A percentile compares a stretch with the other conserved stretches of the same genome.
These are phyloP conservation scores for Xiphias gladius DNA, from an alignment of 2,113 vertebrate species.

Conservation along the genomic window DNA sequence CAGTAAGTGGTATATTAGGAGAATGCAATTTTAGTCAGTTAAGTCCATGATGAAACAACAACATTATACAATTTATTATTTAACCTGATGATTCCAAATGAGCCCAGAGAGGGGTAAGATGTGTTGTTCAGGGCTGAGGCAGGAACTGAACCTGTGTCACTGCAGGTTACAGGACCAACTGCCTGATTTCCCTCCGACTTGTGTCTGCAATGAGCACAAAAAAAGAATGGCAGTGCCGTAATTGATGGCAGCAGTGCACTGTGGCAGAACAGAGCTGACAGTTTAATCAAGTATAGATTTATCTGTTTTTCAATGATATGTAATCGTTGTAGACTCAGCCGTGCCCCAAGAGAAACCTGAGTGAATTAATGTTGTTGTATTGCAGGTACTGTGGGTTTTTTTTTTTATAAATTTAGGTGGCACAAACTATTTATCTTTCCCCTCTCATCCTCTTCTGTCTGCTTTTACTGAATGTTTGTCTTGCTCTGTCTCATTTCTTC, in stretches of 20 bases:
- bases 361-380: slow-evolving; percentile 18
- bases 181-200: not conserved
- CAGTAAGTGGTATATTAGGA: slow-evolving; percentile 67
- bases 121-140: not conserved
- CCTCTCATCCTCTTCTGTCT: not conserved
- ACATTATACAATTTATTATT: not conserved
- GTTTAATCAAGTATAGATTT: slow-evolving; percentile 27
- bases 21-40: not conserved
- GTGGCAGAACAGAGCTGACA: slow-evolving; percentile 10
- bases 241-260: not conserved
- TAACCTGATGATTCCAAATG: not conserved
- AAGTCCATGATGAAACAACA: not conserved
- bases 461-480: not conserved
- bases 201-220: not conserved
- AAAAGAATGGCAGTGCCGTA: not conserved
- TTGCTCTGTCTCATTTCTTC: no score
- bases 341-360: not conserved
- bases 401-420: slow-evolving; percentile 14
- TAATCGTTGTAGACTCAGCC: slow-evolving; percentile 21
- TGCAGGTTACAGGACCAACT: not conserved
- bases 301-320: slow-evolving; percentile 12
- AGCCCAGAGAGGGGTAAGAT: not conserved
- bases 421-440: not conserved
- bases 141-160: not conserved
- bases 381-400: not conserved